Evolutionary conservation across 2,888 invertebrate species (phyloP), one percentile per base, ranked within the genome.

Genomic region (Phaedon cochleariae): DNA sequence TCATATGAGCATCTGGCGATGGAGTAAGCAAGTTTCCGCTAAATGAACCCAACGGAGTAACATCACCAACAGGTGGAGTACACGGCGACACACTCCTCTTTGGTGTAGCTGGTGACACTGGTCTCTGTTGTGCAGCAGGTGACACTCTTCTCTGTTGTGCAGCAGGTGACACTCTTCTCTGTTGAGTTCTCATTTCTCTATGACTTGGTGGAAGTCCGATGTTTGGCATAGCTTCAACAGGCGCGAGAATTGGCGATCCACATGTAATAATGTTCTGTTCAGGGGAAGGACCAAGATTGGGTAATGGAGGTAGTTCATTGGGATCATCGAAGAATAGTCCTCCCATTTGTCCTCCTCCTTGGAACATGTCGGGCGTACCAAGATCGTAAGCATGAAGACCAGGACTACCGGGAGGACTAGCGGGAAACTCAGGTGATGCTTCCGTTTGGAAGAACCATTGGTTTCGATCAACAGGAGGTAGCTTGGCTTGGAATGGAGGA

Each of bases 371-470:
- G 1, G 45, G 26, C 10, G 57, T 15, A 1, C n/a, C 29, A 20
- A 12, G 26, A 12, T 45, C 57, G 18, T 45, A 45, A 1, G 20
- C 57, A 46, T 17, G 29, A 26, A 10, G 5, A 45, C 18, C 55
- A 1, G 55, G 55, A n/a, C 37, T 31, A n/a, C 31, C 41, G 15
- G 41, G 41, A 4, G 57, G 57, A 22, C 57, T 57, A 7, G 21
- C 26, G 12, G 26, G 15, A 9, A 57, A 45, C 21, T 17, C 26
- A 2, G 57, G 45, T 17, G 15, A 45, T 26, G 22, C 45, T 22
- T 10, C 15, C 2, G 12, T 15, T 41, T 57, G 15, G 17, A 57
- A 57, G 17, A 57, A 57, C 57, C 57, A 57, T 7, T 45, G 26
- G 37, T 57, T 45, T 29, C 6, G 29, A 26, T 57, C 22, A n/a